phyloP scores from a whole-genome alignment of 2,113 vertebrate species.

The Daubentonia madagascariensis region DNA sequence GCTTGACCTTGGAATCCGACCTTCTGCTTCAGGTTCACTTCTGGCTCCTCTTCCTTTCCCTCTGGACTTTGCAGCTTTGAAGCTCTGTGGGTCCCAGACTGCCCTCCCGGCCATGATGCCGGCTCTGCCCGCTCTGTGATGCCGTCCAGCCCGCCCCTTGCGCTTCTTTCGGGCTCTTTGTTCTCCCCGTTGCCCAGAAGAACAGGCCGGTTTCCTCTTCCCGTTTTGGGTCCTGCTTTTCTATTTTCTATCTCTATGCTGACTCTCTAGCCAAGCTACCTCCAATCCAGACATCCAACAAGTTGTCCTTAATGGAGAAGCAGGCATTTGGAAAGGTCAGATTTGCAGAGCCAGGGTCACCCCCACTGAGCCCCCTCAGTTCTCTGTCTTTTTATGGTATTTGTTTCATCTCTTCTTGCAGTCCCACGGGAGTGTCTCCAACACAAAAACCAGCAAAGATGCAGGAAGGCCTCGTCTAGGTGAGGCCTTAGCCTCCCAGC shows the following conservation, averaged over 20 bases:
- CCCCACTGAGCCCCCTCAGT: rapidly evolving
- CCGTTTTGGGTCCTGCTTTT: neutral
- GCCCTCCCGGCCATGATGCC: neutral
- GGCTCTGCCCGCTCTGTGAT: neutral
- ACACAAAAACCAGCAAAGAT: neutral
- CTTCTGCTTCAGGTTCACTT: neutral
- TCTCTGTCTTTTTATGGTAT: neutral
- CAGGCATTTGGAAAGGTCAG: neutral
- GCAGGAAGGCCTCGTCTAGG: neutral
- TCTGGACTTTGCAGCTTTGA: neutral
- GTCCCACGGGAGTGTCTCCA: neutral
- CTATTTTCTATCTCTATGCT: neutral
- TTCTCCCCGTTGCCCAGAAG: neutral
- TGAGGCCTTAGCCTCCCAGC: neutral
- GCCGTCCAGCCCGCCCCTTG: neutral
- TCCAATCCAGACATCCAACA: neutral
- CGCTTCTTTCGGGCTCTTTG: neutral
- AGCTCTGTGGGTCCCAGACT: neutral
- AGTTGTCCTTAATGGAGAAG: neutral
- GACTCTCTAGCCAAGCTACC: neutral
- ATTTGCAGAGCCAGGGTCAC: neutral
- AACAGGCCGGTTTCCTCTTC: neutral
- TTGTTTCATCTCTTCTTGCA: neutral
- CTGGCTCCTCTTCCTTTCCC: neutral
- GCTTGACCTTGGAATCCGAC: neutral